Conservation (phyloP, 2,113 vertebrate species). For the Tor tambroides region DNA sequence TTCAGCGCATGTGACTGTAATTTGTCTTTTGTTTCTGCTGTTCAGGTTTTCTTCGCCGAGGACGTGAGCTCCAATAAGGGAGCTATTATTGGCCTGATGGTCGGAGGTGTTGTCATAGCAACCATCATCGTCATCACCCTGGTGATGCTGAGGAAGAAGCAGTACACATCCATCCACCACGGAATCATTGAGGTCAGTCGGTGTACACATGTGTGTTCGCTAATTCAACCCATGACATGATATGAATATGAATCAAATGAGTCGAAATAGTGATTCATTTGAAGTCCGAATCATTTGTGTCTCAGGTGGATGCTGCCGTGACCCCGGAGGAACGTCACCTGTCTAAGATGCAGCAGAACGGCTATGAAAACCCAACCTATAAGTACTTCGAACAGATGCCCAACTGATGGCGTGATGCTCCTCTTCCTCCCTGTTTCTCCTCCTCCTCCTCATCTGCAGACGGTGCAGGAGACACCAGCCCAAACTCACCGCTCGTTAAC, state of each 20-base stretch:
- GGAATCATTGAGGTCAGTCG: conserved; percentile 86
- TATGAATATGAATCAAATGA: neutral
- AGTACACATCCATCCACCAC: conserved; percentile 98
- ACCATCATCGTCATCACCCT: conserved; percentile 98
- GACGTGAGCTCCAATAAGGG: conserved; percentile 98
- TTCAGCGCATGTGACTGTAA: neutral
- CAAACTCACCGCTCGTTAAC: conserved; percentile 38
- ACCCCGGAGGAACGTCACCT: conserved; percentile 91
- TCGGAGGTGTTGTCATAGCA: conserved; percentile 98
- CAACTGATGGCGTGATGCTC: conserved; percentile 76
- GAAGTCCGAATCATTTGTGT: neutral
- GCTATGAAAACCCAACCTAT: conserved; percentile 91
- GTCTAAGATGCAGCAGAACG: conserved; percentile 93
- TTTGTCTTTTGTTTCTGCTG: neutral
- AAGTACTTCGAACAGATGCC: conserved; percentile 96
- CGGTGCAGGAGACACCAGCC: conserved; percentile 51
- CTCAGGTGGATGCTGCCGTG: conserved; percentile 87
- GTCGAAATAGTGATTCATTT: neutral
- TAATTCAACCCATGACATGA: neutral
- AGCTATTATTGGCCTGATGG: conserved; percentile 98
- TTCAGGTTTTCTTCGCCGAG: conserved; percentile 94
- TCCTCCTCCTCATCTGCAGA: conserved; percentile 36
- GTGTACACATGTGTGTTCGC: neutral
- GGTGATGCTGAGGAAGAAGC: conserved; percentile 99
- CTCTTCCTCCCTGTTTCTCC: neutral